A percentile compares a stretch with the other conserved stretches of the same genome.
Evolutionary conservation across 2,113 vertebrate species (phyloP).

Genomic region (Halichoeres trimaculatus): DNA sequence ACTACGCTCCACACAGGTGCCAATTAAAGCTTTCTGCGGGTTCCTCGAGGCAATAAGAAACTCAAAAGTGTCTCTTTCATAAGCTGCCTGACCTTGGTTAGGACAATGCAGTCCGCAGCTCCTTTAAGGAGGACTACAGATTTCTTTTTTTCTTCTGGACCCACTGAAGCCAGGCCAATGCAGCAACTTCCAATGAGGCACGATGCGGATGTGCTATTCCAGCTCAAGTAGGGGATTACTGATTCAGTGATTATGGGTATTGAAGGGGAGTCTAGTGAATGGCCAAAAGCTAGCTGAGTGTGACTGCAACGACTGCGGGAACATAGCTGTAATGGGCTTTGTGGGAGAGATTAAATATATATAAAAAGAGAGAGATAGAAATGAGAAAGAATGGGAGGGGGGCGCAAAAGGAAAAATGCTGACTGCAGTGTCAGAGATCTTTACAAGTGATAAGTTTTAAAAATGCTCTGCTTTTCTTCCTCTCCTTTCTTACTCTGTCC

Average conservation of each 20-base stretch:
- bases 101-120: slow-evolving; percentile 66
- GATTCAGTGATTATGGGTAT: slow-evolving; percentile 76
- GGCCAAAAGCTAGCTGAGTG: slow-evolving; percentile 70
- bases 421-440: slow-evolving; percentile 61
- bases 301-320: slow-evolving; percentile 53
- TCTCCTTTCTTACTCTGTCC: not conserved
- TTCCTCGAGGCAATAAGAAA: slow-evolving; percentile 38
- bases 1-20: slow-evolving; percentile 51
- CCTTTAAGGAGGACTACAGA: slow-evolving; percentile 47
- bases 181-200: slow-evolving; percentile 54
- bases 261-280: slow-evolving; percentile 62
- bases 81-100: slow-evolving; percentile 71
- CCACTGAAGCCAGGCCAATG: slow-evolving; percentile 54
- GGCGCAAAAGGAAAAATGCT: slow-evolving; percentile 51
- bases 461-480: slow-evolving; percentile 30
- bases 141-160: slow-evolving; percentile 45
- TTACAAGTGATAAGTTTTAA: slow-evolving; percentile 54
- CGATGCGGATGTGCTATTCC: slow-evolving; percentile 59
- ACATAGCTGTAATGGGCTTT: slow-evolving; percentile 65
- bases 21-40: slow-evolving; percentile 35
- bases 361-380: slow-evolving; percentile 43
- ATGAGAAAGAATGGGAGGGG: slow-evolving; percentile 37
- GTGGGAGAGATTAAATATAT: slow-evolving; percentile 68
- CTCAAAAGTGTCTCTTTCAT: slow-evolving; percentile 37
- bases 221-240: slow-evolving; percentile 73